phyloP scores from a whole-genome alignment of 1,140 invertebrate genomes.

The Heliconius congener region DNA sequence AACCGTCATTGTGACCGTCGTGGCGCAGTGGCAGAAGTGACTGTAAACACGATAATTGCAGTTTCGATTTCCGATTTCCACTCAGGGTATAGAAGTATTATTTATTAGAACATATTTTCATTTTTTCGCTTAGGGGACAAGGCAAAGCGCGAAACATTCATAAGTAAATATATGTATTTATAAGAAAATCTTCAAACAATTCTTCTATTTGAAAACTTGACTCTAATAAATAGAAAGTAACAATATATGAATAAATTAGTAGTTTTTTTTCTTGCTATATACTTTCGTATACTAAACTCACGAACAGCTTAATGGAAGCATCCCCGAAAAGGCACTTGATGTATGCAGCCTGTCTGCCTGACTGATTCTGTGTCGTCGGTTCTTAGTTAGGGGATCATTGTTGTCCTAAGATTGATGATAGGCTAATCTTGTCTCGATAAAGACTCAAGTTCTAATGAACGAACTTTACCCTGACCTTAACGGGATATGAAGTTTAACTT shows the following conservation, averaged over 20 bases:
- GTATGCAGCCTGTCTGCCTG: conserved; percentile 46
- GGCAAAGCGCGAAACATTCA: no score
- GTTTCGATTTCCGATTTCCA: no score
- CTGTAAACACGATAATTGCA: no score
- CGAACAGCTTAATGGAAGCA: conserved; percentile 19
- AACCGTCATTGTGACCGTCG: no score
- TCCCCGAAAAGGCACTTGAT: conserved; percentile 47
- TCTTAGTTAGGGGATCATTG: conserved; percentile 70
- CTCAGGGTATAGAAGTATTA: no score
- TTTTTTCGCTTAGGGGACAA: no score
- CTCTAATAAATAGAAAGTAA: neutral
- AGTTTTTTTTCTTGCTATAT: neutral
- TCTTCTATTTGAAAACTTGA: neutral
- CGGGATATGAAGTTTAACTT: neutral
- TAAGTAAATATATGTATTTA: no score
- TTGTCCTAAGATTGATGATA: conserved; percentile 68
- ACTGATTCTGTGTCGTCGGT: conserved; percentile 57
- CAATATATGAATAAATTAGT: neutral
- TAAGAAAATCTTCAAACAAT: neutral
- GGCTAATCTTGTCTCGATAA: conserved; percentile 58
- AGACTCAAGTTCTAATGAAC: conserved; percentile 53
- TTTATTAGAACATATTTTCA: no score
- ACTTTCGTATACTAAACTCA: conserved; percentile 9
- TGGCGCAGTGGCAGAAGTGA: no score
- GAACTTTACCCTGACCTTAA: conserved; percentile 34